phyloP scores from a whole-genome alignment of 2,888 invertebrate genomes.

The Podotricha telesiphe region DNA sequence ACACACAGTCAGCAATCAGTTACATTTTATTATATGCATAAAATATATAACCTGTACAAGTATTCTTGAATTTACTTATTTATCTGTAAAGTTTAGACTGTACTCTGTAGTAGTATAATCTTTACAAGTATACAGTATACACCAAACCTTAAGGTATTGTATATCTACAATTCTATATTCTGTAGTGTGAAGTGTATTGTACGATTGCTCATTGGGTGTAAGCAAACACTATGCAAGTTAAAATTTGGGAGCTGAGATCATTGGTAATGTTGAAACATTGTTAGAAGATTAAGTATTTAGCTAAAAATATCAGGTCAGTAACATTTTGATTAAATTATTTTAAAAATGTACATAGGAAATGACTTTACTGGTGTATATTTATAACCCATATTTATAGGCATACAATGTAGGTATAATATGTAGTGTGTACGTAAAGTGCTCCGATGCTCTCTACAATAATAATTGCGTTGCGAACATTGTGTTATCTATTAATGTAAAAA shows the following conservation, averaged over 20 bases:
- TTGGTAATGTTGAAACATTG: constrained; percentile 9
- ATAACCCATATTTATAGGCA: constrained; percentile 17
- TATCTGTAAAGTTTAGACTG: background rate
- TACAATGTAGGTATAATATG: constrained; percentile 12
- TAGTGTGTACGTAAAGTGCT: constrained; percentile 11
- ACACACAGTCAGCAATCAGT: too few relatives aligned
- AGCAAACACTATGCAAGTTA: constrained; percentile 9
- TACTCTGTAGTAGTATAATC: background rate
- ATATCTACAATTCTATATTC: constrained; percentile 2
- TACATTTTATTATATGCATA: too few relatives aligned
- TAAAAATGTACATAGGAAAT: background rate
- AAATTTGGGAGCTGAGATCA: background rate
- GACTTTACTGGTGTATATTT: constrained; percentile 13
- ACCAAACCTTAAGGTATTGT: too few relatives aligned
- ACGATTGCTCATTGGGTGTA: constrained; percentile 9
- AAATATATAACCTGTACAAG: background rate
- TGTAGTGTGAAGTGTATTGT: constrained; percentile 12
- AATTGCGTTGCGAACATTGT: constrained; percentile 29
- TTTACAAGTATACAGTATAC: background rate
- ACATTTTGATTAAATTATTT: constrained; percentile 5
- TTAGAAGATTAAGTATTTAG: constrained; percentile 8
- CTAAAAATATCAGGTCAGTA: constrained; percentile 12
- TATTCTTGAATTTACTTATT: background rate
- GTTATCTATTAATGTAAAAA: constrained; percentile 27
- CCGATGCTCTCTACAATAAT: constrained; percentile 4